phyloP scores from a whole-genome alignment of 1,140 invertebrate species.

The Myzus persicae region DNA sequence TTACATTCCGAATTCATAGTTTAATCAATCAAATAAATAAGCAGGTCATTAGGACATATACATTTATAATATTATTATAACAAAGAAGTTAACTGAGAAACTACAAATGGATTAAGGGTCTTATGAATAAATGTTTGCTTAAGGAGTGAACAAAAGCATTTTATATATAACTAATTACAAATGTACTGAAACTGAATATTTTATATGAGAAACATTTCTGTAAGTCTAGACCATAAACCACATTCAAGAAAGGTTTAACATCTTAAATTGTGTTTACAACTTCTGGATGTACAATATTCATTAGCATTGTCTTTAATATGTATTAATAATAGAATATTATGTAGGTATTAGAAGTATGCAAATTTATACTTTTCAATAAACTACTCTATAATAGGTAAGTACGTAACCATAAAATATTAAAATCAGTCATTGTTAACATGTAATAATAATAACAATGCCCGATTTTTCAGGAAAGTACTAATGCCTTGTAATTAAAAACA shows the following conservation, averaged over 20 bases:
- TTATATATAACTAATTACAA: not conserved
- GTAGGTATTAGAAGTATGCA: not conserved
- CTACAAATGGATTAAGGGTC: not conserved
- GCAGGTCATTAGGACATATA: not conserved
- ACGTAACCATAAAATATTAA: not conserved
- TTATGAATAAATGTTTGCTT: not conserved
- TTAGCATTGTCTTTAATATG: not conserved
- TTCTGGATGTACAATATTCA: not conserved
- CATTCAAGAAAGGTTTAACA: not conserved
- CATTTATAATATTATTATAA: not conserved
- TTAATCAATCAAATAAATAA: not conserved
- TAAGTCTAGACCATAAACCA: conserved; percentile 27
- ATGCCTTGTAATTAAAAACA: too few species aligned
- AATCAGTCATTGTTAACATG: too few species aligned
- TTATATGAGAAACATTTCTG: not conserved
- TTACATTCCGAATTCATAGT: not conserved
- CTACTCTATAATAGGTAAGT: too few species aligned
- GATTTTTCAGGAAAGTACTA: too few species aligned
- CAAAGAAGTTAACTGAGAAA: not conserved
- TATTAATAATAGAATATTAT: not conserved
- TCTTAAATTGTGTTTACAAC: not conserved
- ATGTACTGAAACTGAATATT: conserved; percentile 37
- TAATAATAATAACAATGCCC: too few species aligned
- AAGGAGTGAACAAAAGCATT: not conserved
- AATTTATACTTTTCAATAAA: not conserved